Evolutionary conservation across 2,797 vertebrate genomes (phyloP), one percentile per base, ranked within the genome.

Genomic region (Notolabrus celidotus): DNA sequence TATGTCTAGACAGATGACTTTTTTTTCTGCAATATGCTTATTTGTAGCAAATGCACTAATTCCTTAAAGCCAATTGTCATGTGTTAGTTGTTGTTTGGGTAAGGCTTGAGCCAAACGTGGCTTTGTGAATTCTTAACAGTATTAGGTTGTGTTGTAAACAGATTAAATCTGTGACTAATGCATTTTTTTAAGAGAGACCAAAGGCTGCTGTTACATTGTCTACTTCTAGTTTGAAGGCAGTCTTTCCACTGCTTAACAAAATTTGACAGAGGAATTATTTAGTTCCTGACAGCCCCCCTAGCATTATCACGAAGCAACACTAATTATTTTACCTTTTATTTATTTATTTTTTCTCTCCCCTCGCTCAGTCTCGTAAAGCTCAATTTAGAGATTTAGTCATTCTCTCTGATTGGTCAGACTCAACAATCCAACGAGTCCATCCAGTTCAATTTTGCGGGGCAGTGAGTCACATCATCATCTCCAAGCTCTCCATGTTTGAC

Each of bases 1-100:
- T 22, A 68, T 1, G 81, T 80, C 84, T 82, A 76, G 82, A 86
- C 81, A 46, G 56, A 54, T 53, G 65, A 76, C 46, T 70, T 65
- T 73, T 63, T 39, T 73, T 63, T 39, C 27, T 2, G 9, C 29
- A 42, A 52, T 53, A n/a, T 70, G 79, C 25, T 71, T 74, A 11
- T 80, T 66, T 82, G 67, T 85, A 79, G 70, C 71, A 64, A 27
- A 81, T 15, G 14, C 58, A 17, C 29, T 71, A 61, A 83, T 57
- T 41, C 54, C 61, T 57, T 12, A 20, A 29, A 68, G 66, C 41
- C 54, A 51, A 10, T 50, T 69, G 34, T 75, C 64, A 9, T 69
- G 31, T 22, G 33, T 55, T 51, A 75, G 47, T 54, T 71, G 41
- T 68, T 71, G 41, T 68, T 71, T 58, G 52, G 46, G 57, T 55